A percentile compares a stretch with the other conserved stretches of the same genome.
phyloP scores from a whole-genome alignment of 2,888 invertebrate species.

The Alloscopus bannaensis region DNA sequence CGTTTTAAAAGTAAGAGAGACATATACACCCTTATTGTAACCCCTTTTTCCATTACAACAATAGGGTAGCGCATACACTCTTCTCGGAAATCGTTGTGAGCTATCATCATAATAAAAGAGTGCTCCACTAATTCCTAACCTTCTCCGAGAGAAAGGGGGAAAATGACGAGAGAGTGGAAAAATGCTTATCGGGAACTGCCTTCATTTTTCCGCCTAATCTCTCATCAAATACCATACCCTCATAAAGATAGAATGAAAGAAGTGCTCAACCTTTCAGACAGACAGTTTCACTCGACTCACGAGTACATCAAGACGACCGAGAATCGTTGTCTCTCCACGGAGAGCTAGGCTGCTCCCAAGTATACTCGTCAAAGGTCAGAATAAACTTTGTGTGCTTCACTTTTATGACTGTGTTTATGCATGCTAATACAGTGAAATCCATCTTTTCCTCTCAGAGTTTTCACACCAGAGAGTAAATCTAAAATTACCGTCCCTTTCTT shows the following conservation, averaged over 20 bases:
- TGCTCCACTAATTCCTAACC: constrained; percentile 11
- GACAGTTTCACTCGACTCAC: constrained; percentile 47
- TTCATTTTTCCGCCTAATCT: constrained; percentile 58
- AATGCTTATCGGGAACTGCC: constrained; percentile 38
- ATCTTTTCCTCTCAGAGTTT: no score
- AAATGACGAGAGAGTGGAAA: constrained; percentile 22
- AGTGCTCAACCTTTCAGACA: constrained; percentile 47
- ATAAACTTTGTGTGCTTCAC: no score
- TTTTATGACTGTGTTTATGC: background rate
- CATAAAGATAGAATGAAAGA: constrained; percentile 39
- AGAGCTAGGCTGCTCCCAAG: background rate
- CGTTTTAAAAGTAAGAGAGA: background rate
- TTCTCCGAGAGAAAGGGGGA: constrained; percentile 20
- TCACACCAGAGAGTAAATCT: background rate
- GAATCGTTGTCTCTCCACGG: background rate
- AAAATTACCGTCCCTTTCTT: constrained; percentile 13
- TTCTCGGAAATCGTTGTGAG: background rate
- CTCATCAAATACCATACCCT: constrained; percentile 48
- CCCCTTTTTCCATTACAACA: background rate
- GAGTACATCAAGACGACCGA: no score
- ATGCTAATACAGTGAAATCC: constrained; percentile 5
- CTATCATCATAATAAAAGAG: constrained; percentile 1
- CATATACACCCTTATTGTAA: background rate
- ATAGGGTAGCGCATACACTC: background rate
- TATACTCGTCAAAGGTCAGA: background rate